Conservation (phyloP, 2,888 invertebrate genomes). For the Desoria tigrina region DNA sequence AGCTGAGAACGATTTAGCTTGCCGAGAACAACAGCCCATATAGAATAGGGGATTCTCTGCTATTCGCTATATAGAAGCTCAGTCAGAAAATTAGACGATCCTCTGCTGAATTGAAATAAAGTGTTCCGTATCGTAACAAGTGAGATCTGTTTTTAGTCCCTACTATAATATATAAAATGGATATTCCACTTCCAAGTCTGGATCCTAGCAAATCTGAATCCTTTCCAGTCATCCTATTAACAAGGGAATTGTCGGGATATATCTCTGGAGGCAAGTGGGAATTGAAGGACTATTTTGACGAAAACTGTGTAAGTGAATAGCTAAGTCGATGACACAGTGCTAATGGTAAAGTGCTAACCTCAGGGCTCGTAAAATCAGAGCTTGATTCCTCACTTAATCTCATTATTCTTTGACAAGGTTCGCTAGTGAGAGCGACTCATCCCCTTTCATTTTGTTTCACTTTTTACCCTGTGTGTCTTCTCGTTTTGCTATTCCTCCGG, state of each 20-base stretch:
- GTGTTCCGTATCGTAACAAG: no score
- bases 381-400: constrained; percentile 42
- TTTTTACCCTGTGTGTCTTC: not conserved
- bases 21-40: no score
- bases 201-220: no score
- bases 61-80: no score
- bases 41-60: no score
- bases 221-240: not conserved
- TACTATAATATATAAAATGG: no score
- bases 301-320: not conserved
- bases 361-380: constrained; percentile 35
- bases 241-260: not conserved
- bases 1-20: no score
- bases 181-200: no score
- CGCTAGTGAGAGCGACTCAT: constrained; percentile 22
- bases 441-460: constrained; percentile 37
- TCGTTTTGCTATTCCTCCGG: not conserved
- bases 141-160: no score
- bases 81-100: no score
- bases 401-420: constrained; percentile 42
- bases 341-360: constrained; percentile 10
- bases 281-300: not conserved
- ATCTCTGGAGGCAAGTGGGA: constrained; percentile 2
- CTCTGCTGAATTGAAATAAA: no score
- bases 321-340: constrained; percentile 9